A percentile compares a stretch with the other conserved stretches of the same genome.
Conservation (phyloP, 2,113 vertebrate genomes). For the Thermophis baileyi region DNA sequence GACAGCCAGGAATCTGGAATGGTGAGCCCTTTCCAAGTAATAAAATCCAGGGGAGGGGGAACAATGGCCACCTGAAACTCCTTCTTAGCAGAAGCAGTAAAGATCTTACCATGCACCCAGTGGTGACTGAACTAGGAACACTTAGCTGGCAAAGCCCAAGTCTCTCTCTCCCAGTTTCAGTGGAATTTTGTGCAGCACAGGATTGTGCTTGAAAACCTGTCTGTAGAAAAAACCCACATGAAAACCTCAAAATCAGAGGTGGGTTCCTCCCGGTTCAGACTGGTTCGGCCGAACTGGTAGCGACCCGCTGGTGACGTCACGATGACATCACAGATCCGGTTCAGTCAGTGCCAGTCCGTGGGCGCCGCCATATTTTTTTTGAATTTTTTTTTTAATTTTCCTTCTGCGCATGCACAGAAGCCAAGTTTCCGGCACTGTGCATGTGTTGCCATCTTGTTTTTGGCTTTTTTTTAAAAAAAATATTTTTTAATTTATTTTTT, state of each 20-base stretch:
- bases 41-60: not conserved
- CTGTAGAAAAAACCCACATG: not conserved
- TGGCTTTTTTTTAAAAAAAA: too few relatives aligned
- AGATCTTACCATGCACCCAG: not conserved
- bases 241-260: not conserved
- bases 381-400: too few relatives aligned
- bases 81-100: not conserved
- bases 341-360: too few relatives aligned
- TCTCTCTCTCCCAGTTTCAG: not conserved
- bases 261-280: too few relatives aligned
- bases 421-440: too few relatives aligned
- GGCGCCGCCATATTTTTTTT: too few relatives aligned
- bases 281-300: too few relatives aligned
- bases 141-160: not conserved
- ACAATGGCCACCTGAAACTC: not conserved
- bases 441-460: too few relatives aligned
- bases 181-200: not conserved
- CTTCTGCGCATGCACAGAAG: too few relatives aligned
- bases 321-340: too few relatives aligned
- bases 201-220: not conserved
- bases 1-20: not conserved
- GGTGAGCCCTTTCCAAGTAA: not conserved
- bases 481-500: too few relatives aligned
- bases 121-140: not conserved
- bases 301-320: too few relatives aligned